Base-by-base conservation (phyloP, 2,888 invertebrate genomes). In the Gonocerus acuteangulatus region DNA sequence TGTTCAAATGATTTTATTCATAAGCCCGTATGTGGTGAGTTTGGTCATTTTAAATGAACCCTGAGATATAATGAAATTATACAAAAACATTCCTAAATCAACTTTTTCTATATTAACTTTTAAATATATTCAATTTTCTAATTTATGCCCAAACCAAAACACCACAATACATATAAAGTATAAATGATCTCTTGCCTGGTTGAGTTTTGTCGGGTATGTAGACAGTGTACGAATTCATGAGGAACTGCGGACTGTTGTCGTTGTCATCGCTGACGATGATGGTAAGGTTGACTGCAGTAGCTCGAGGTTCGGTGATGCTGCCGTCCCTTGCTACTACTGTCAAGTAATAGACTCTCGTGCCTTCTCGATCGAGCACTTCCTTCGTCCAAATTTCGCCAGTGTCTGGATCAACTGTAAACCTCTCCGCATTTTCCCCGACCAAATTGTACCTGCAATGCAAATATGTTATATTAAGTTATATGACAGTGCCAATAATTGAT, bases 271-370 rank as follows among this genome's bases (percentile, higher is more conserved):
- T 78, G 2, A 94, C 82, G 13, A 78, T 75, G 56, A 95, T 85
- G 2, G 89, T 90, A 48, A 93, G 76, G 73, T 90, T 89, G 2
- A 91, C 87, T 11, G 88, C 87, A 1, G 89, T 84, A 1, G 89
- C 89, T 68, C 85, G 79, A 1, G 89, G 89, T 69, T 89, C 89
- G 0, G 90, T 91, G 1, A 88, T 83, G 22, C 91, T 91, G 63
- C 87, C 89, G 74, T 94, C 94, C 73, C 88, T 87, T 1, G 93
- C 94, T 78, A 90, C 87, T 16, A 94, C 77, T 1, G 88, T 88
- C 65, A 95, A 77, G 71, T 85, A 84, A 72, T 93, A 94, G 1
- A 81, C 75, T 56, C 84, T 79, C 65, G 81, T 83, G 69, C 86
- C 84, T 76, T 93, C 93, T 60, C 92, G 81, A 72, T 93, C 93